Percentiles rank a stretch among this genome's conserved stretches.
phyloP scores from a whole-genome alignment of 64 coral and sea anemone species.

The Platygyra sinensis region DNA sequence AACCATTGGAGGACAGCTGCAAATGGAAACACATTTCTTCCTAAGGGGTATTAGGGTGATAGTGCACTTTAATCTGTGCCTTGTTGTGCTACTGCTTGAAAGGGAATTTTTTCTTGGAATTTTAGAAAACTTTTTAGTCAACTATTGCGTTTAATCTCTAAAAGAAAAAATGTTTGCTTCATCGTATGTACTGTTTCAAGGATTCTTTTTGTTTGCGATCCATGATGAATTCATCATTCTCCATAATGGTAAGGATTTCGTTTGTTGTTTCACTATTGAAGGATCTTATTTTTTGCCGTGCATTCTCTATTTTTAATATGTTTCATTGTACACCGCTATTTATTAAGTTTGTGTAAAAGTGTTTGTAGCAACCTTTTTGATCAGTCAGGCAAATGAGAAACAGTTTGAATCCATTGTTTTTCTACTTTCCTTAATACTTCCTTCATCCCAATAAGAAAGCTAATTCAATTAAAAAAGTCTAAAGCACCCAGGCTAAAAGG shows the following conservation, averaged over 20 bases:
- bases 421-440: too few relatives aligned
- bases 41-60: neutral
- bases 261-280: neutral
- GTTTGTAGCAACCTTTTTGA: too few relatives aligned
- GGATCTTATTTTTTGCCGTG: too few relatives aligned
- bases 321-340: too few relatives aligned
- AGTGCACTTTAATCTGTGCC: neutral
- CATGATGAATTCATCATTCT: neutral
- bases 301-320: too few relatives aligned
- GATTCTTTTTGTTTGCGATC: neutral
- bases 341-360: too few relatives aligned
- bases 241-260: constrained; percentile 16
- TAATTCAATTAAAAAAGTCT: too few relatives aligned
- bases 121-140: neutral
- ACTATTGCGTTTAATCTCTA: neutral
- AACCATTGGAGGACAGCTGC: constrained; percentile 1
- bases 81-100: neutral
- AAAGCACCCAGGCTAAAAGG: too few relatives aligned
- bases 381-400: too few relatives aligned
- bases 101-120: neutral
- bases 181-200: neutral
- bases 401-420: too few relatives aligned
- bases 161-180: neutral
- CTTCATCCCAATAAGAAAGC: too few relatives aligned
- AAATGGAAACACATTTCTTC: neutral